Evolutionary conservation across 2,113 vertebrate genomes (phyloP).

Genomic region (Sciurus niger): DNA sequence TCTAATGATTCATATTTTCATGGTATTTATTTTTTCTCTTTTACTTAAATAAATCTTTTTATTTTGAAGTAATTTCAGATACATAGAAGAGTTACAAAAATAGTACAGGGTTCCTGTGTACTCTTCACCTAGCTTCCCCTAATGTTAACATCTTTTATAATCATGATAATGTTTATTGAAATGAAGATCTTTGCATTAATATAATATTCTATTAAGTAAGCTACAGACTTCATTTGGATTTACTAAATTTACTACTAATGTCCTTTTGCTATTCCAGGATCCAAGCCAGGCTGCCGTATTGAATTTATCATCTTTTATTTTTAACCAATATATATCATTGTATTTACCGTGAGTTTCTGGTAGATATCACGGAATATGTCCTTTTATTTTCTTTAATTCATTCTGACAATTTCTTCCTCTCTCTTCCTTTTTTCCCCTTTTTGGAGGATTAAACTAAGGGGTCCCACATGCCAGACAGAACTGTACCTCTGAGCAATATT

Average conservation of each 20-base stretch:
- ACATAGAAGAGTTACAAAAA: conserved; percentile 55
- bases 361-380: not conserved
- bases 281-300: not conserved
- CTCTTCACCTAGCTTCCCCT: conserved; percentile 22
- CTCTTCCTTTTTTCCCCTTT: no score
- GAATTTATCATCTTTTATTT: conserved; percentile 10
- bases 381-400: not conserved
- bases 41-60: not conserved
- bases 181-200: conserved; percentile 28
- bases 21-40: conserved; percentile 30
- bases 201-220: conserved; percentile 9
- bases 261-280: conserved; percentile 52
- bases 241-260: conserved; percentile 20
- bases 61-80: conserved; percentile 69
- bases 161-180: conserved; percentile 28
- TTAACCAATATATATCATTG: not conserved
- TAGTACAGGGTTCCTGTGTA: conserved; percentile 25
- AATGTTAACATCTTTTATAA: conserved; percentile 44
- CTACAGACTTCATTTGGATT: conserved; percentile 42
- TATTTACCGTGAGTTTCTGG: conserved; percentile 24
- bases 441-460: no score
- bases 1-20: conserved; percentile 58
- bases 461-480: no score
- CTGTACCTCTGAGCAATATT: no score
- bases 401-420: not conserved